phyloP scores from a whole-genome alignment of 2,888 invertebrate genomes.

The Sminthurinus aureus region DNA sequence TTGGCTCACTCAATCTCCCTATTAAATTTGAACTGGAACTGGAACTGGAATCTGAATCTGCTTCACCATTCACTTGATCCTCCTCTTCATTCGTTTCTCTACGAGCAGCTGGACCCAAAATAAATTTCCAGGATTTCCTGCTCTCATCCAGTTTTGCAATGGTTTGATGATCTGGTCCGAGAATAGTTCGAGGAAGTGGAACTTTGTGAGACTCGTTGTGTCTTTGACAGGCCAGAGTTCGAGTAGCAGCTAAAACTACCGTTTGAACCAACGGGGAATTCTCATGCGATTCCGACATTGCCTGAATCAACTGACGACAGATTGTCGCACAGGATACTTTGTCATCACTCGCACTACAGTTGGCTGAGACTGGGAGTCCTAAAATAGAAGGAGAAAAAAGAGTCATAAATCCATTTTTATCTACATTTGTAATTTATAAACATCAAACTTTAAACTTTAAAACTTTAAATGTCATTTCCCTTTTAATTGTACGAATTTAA shows the following conservation, averaged over 20 bases:
- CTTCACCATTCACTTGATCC: not conserved
- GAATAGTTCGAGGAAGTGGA: slow-evolving; percentile 55
- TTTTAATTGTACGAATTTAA: too few species aligned
- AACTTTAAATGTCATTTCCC: too few species aligned
- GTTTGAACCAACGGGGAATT: slow-evolving; percentile 58
- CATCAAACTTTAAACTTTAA: too few species aligned
- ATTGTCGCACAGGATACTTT: slow-evolving; percentile 55
- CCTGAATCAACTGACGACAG: slow-evolving; percentile 57
- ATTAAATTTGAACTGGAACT: slow-evolving; percentile 15
- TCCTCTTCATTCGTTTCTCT: slow-evolving; percentile 40
- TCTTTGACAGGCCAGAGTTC: slow-evolving; percentile 58
- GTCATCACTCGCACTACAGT: slow-evolving; percentile 54
- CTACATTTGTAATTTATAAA: too few species aligned
- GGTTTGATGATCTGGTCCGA: slow-evolving; percentile 45
- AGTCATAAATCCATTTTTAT: too few species aligned
- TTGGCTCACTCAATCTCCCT: slow-evolving; percentile 47
- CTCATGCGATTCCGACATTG: slow-evolving; percentile 56
- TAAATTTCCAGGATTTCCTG: slow-evolving; percentile 55
- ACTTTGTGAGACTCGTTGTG: slow-evolving; percentile 56
- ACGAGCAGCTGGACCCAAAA: slow-evolving; percentile 44
- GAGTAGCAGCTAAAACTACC: slow-evolving; percentile 56
- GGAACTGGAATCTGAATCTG: not conserved
- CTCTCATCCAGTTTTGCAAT: slow-evolving; percentile 51
- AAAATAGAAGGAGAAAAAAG: not conserved
- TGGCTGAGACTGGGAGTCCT: slow-evolving; percentile 57